Evolutionary conservation across 2,888 invertebrate genomes (phyloP), one percentile per base, ranked within the genome.

Genomic region (Synanthedon formicaeformis): DNA sequence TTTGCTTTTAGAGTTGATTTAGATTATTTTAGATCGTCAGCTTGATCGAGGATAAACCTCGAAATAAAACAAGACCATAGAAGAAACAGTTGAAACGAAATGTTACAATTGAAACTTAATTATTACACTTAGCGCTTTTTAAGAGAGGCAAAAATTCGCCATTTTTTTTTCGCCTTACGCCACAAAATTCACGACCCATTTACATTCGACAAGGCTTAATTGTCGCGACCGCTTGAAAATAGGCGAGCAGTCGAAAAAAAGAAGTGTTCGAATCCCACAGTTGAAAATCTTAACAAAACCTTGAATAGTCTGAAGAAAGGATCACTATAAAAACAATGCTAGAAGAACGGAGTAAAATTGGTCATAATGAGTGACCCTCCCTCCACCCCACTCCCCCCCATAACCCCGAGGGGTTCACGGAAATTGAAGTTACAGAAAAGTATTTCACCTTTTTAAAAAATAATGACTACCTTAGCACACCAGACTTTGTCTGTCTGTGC

Each of bases 391-490:
- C 55, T 58, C 12, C 67, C n/a, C 67, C 61, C 63, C 60, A 53
- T 58, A 61, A 55, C 58, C 65, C 74, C 76, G 75, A 74, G 74
- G 75, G 76, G 85, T 83, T 82, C 81, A 83, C 83, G 75, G 73
- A 82, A 83, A 84, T 83, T 81, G 78, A 79, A 81, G 78, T 73
- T 71, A 73, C 70, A 75, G 74, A 82, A 81, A 81, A 81, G 79
- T 34, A 34, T 45, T 14, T 45, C n/a, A 45, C 14, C 48, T 14
- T 45, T 45, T 45, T 45, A 45, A 14, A 45, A 45, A 45, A 12
- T 45, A 45, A 45, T 12, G 5, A 45, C 48, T n/a, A 14, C n/a
- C 8, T 16, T 2, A 34, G 34, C 34, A 34, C 34, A 34, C 34
- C 34, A 34, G 10, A 34, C 34, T 34, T 34, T 34, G 34, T 34